Evolutionary conservation across 2,888 invertebrate genomes (phyloP).

Genomic region (Tetramorium bicarinatum): DNA sequence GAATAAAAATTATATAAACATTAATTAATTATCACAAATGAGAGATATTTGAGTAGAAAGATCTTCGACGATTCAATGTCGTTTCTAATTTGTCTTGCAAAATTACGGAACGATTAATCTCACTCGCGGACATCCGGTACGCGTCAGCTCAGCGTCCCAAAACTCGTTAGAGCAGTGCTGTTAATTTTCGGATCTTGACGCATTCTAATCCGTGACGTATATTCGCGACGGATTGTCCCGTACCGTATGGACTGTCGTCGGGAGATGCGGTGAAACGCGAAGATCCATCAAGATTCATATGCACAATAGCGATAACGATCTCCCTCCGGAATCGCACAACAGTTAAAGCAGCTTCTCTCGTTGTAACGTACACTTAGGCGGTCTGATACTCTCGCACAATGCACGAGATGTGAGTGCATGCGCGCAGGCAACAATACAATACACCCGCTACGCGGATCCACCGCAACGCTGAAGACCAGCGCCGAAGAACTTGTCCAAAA

Average conservation of each 20-base stretch:
- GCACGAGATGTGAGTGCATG: background rate
- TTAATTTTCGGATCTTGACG: slow-evolving; percentile 59
- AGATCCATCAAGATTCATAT: slow-evolving; percentile 57
- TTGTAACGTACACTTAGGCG: slow-evolving; percentile 56
- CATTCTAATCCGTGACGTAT: slow-evolving; percentile 59
- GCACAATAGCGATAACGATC: slow-evolving; percentile 67
- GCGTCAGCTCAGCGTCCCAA: slow-evolving; percentile 20
- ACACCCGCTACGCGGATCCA: slow-evolving; percentile 1
- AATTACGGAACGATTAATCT: slow-evolving; percentile 50
- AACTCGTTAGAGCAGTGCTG: slow-evolving; percentile 51
- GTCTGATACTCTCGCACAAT: slow-evolving; percentile 9
- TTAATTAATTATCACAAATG: background rate
- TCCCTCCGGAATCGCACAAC: slow-evolving; percentile 63
- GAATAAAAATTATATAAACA: background rate
- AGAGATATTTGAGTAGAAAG: background rate
- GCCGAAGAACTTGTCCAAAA: slow-evolving; percentile 59
- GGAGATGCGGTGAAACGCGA: slow-evolving; percentile 15
- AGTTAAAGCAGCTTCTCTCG: slow-evolving; percentile 66
- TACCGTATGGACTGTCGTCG: background rate
- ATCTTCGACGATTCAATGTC: background rate
- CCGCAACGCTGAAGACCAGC: slow-evolving; percentile 19
- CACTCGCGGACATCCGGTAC: slow-evolving; percentile 22
- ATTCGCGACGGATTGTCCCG: slow-evolving; percentile 46
- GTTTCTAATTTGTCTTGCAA: slow-evolving; percentile 49
- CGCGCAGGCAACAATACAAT: slow-evolving; percentile 26